Base-by-base conservation (phyloP, 2,113 vertebrate genomes). In the Noctilio leporinus region DNA sequence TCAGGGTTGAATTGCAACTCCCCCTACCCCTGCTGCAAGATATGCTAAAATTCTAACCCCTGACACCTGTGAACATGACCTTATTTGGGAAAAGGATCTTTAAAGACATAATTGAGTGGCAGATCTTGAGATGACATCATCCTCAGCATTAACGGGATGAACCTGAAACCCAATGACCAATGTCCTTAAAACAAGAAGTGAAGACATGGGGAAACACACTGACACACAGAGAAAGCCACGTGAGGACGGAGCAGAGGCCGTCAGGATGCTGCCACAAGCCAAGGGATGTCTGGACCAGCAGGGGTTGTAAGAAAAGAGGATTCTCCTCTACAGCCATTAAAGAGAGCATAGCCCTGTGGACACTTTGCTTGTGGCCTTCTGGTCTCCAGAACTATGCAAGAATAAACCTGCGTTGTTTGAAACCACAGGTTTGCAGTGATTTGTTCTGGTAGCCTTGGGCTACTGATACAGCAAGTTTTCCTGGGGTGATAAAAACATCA, bases 201-300 rank as follows among this genome's bases (percentile, higher is more conserved):
- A 55, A 88, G 43, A n/a, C 14, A 82, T 4, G 43, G 53, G 49
- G 33, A 67, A 84, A 22, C 57, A 45, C 38, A 38, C 22, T 16
- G 28, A 47, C 26, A 62, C 38, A 20, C 19, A 22, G 4, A 57
- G 45, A 40, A 15, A n/a, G 22, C 43, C 38, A 43, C 1, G 10
- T 33, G 62, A 51, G 59, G 33, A 35, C 2, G 7, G 26, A 89
- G 51, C 62, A 35, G 59, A 85, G 47, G 33, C 0, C 12, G 4
- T 35, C 59, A 9, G 1, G 5, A 11, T 0, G 2, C 3, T 49
- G 11, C 28, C 35, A 62, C 1, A 49, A 30, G 14, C 5, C n/a
- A 57, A 84, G 19, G 49, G 35, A 38, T 0, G 1, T 24, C n/a
- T n/a, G 51, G 14, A 73, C 4, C 4, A 16, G 16, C 19, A 10